Percentiles rank a stretch among this genome's conserved stretches.
These are phyloP conservation scores for Barbus barbus DNA, from an alignment of 2,113 vertebrate species.

Conservation along the genomic window DNA sequence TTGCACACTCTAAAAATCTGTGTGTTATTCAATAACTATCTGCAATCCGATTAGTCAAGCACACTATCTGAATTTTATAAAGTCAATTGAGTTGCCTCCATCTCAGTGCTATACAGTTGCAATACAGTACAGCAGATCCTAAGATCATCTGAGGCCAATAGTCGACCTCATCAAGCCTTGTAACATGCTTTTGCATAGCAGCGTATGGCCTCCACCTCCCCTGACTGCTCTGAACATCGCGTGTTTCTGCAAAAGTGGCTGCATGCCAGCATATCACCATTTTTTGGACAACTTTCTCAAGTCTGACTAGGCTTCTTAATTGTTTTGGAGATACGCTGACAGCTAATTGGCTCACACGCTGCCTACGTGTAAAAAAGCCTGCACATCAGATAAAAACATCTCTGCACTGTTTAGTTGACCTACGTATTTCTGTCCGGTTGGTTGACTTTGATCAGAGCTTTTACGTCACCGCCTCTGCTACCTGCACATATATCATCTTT, in stretches of 20 bases:
- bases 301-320: constrained; percentile 42
- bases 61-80: neutral
- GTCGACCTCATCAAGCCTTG: neutral
- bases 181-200: neutral
- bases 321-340: constrained; percentile 50
- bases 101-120: neutral
- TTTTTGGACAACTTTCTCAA: constrained; percentile 33
- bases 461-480: constrained; percentile 40
- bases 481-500: constrained; percentile 26
- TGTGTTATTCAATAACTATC: neutral
- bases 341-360: constrained; percentile 42
- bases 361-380: constrained; percentile 46
- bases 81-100: neutral
- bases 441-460: constrained; percentile 20
- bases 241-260: constrained; percentile 19
- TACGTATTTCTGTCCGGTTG: constrained; percentile 23
- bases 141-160: neutral
- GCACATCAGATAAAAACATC: constrained; percentile 38
- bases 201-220: constrained; percentile 13
- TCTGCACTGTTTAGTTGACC: constrained; percentile 18
- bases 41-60: neutral
- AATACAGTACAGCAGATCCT: neutral
- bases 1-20: too few relatives aligned
- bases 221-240: neutral
- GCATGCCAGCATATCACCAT: constrained; percentile 14